phyloP scores from a whole-genome alignment of 1,140 invertebrate species.

The Conopomorpha cramerella region DNA sequence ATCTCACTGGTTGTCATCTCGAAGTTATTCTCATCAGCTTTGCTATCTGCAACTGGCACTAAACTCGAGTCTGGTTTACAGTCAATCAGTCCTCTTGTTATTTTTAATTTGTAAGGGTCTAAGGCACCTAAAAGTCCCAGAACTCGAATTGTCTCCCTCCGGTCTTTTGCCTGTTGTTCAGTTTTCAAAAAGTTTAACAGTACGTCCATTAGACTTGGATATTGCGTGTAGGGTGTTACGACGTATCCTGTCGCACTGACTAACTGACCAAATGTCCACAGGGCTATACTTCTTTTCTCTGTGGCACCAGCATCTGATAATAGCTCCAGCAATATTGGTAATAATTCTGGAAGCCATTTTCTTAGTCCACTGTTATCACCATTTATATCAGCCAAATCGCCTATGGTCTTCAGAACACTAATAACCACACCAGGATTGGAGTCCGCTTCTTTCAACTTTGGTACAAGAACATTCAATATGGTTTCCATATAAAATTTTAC shows the following conservation, averaged over 20 bases:
- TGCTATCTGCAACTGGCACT: conserved; percentile 77
- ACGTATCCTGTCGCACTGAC: conserved; percentile 93
- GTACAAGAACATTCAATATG: conserved; percentile 91
- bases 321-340: conserved; percentile 91
- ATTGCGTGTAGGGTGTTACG: conserved; percentile 93
- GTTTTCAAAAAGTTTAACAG: conserved; percentile 96
- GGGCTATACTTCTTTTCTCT: conserved; percentile 90
- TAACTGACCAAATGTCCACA: conserved; percentile 94
- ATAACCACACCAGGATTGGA: conserved; percentile 92
- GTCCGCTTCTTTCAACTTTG: conserved; percentile 90
- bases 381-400: conserved; percentile 94
- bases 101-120: conserved; percentile 98
- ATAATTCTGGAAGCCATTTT: conserved; percentile 87
- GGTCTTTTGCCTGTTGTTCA: conserved; percentile 83
- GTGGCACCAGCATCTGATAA: conserved; percentile 91
- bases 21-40: conserved; percentile 69
- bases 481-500: conserved; percentile 97
- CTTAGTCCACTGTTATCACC: conserved; percentile 85
- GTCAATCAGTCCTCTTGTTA: conserved; percentile 90
- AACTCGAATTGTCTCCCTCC: conserved; percentile 90
- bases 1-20: conserved; percentile 91
- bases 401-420: conserved; percentile 89
- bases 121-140: conserved; percentile 89
- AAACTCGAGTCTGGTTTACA: conserved; percentile 74
- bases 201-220: conserved; percentile 90